phyloP scores from a whole-genome alignment of 2,797 vertebrate genomes.

The Molossus alvarezi region DNA sequence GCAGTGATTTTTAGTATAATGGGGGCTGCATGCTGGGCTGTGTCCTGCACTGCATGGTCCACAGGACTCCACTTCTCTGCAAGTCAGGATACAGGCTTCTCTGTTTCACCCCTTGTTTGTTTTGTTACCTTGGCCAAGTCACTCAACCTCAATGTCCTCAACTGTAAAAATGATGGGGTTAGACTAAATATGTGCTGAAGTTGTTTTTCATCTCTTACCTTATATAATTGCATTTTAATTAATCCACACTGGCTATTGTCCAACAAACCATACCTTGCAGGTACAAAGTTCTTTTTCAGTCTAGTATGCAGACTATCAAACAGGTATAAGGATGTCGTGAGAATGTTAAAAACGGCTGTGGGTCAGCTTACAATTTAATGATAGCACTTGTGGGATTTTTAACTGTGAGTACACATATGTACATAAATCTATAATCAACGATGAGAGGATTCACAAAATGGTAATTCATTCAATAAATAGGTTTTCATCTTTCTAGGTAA shows the following conservation, averaged over 20 bases:
- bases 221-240: slow-evolving; percentile 23
- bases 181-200: not conserved
- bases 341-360: not conserved
- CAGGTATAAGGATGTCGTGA: not conserved
- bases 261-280: not conserved
- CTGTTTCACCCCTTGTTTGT: not conserved
- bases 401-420: not conserved
- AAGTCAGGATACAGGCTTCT: not conserved
- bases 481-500: not conserved
- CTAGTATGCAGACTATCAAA: not conserved
- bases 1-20: not conserved
- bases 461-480: slow-evolving; percentile 24
- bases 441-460: slow-evolving; percentile 21
- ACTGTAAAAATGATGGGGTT: not conserved
- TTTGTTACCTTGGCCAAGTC: not conserved
- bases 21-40: not conserved
- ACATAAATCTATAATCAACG: not conserved
- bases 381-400: slow-evolving; percentile 32
- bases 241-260: not conserved
- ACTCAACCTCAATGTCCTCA: slow-evolving; percentile 24
- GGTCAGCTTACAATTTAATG: not conserved
- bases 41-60: not conserved
- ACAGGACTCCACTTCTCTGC: no score
- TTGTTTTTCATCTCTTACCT: not conserved
- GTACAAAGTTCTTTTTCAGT: slow-evolving; percentile 1